phyloP scores from a whole-genome alignment of 2,888 invertebrate genomes.

The Tetramorium bicarinatum region DNA sequence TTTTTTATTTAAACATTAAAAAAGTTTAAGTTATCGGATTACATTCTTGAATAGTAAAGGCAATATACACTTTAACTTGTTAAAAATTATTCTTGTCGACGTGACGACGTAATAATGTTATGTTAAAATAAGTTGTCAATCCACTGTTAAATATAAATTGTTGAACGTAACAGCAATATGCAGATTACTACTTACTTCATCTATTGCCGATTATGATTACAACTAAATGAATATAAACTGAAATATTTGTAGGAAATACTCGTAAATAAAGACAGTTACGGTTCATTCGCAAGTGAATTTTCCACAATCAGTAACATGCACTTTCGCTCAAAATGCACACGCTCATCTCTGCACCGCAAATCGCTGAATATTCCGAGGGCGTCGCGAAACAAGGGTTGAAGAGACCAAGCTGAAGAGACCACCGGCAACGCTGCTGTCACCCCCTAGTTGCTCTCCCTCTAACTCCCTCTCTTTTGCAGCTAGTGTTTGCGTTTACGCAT shows the following conservation, averaged over 20 bases:
- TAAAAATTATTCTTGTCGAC: background rate
- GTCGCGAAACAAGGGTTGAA: conserved; percentile 38
- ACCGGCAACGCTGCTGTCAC: conserved; percentile 19
- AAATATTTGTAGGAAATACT: background rate
- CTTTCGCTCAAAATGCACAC: conserved; percentile 14
- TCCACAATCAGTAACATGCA: conserved; percentile 34
- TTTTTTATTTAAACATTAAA: background rate
- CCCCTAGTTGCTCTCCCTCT: conserved; percentile 24
- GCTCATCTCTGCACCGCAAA: conserved; percentile 36
- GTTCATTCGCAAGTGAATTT: conserved; percentile 23
- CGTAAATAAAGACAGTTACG: background rate
- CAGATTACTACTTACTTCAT: background rate
- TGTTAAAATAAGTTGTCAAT: background rate
- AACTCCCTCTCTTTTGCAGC: conserved; percentile 45
- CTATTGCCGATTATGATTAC: background rate
- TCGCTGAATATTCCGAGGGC: conserved; percentile 42
- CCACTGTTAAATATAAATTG: conserved; percentile 4
- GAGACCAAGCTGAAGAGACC: conserved; percentile 33
- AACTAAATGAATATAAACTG: conserved; percentile 3
- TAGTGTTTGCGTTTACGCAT: conserved; percentile 78
- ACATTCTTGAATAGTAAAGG: background rate
- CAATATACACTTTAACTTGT: background rate
- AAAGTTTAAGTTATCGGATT: background rate
- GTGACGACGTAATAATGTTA: background rate
- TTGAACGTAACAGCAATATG: background rate